Percentiles rank a stretch among this genome's conserved stretches.
phyloP scores from a whole-genome alignment of 2,113 vertebrate genomes.

The Tapirus terrestris region DNA sequence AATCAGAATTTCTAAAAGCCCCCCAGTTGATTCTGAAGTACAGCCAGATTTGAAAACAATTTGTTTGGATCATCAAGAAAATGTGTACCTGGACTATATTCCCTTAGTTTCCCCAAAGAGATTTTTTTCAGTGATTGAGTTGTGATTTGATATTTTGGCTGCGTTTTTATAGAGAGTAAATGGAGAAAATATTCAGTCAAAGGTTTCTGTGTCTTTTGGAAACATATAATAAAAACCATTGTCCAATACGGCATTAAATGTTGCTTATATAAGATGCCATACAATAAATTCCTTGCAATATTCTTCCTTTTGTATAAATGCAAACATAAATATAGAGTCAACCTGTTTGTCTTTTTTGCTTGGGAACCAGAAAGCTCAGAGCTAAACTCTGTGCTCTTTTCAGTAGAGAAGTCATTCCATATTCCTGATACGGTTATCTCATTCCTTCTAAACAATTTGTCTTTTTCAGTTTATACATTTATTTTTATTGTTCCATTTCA shows the following conservation, averaged over 20 bases:
- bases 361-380: constrained; percentile 43
- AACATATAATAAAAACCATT: background rate
- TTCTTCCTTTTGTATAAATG: background rate
- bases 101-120: background rate
- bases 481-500: constrained; percentile 61
- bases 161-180: background rate
- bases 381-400: background rate
- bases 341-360: background rate
- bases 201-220: background rate
- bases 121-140: background rate
- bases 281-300: background rate
- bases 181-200: constrained; percentile 16
- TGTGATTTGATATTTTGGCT: background rate
- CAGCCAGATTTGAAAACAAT: background rate
- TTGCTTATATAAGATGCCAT: background rate
- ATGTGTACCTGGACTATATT: background rate
- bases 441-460: constrained; percentile 23
- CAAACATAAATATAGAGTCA: background rate
- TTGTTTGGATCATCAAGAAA: background rate
- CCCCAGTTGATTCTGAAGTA: background rate
- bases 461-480: constrained; percentile 44
- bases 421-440: background rate
- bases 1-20: background rate
- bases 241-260: background rate
- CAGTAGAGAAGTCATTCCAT: background rate